phyloP scores from a whole-genome alignment of 2,888 invertebrate genomes.

The Teleiodes luculella region DNA sequence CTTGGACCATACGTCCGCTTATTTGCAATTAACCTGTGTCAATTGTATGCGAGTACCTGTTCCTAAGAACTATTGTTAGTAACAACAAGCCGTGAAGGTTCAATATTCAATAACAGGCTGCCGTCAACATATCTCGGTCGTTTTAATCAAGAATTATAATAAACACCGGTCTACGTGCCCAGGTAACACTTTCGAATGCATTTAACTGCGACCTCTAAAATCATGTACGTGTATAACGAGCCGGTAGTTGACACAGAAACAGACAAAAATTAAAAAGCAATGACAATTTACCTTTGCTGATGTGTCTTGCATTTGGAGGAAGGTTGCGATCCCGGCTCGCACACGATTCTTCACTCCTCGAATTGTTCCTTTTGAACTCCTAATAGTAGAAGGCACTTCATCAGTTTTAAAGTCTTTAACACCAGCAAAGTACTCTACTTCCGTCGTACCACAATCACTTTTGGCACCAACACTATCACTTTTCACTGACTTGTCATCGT shows the following conservation, averaged over 20 bases:
- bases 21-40: conserved; percentile 54
- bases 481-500: conserved; percentile 59
- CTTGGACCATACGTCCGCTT: conserved; percentile 44
- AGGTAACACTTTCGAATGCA: conserved; percentile 62
- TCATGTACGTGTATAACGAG: conserved; percentile 60
- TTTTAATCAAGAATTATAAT: conserved; percentile 43
- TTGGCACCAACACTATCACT: conserved; percentile 66
- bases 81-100: conserved; percentile 53
- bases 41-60: conserved; percentile 47
- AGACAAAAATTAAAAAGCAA: conserved; percentile 43
- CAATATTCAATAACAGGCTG: conserved; percentile 42
- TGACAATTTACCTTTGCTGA: conserved; percentile 82
- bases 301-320: conserved; percentile 88
- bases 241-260: conserved; percentile 38
- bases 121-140: conserved; percentile 24
- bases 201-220: conserved; percentile 63
- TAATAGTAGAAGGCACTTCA: conserved; percentile 86
- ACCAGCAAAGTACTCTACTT: conserved; percentile 88
- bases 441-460: conserved; percentile 62
- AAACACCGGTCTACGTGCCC: conserved; percentile 45
- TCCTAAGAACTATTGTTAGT: conserved; percentile 43
- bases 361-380: conserved; percentile 94
- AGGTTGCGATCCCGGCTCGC: conserved; percentile 96
- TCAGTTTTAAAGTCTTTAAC: conserved; percentile 84
- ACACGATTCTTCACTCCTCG: conserved; percentile 96